A percentile compares a stretch with the other conserved stretches of the same genome.
Evolutionary conservation across 2,888 invertebrate species (phyloP).

Genomic region (Linyphia triangularis): DNA sequence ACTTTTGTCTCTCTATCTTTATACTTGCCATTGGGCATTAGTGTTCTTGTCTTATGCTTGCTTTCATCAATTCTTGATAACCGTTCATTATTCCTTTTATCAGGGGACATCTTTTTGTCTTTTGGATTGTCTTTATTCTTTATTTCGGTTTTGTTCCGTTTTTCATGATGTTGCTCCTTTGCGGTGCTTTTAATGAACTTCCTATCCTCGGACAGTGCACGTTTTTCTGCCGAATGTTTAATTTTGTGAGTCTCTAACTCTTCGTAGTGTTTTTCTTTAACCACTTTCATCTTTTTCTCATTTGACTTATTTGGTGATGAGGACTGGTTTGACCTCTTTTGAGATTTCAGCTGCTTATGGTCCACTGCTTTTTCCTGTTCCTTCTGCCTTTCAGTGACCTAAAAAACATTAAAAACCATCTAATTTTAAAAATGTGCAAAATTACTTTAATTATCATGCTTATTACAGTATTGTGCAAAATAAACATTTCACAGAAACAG

Average conservation of each 20-base stretch:
- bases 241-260: background rate
- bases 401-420: too few relatives aligned
- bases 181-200: background rate
- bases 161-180: background rate
- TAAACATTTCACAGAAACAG: too few relatives aligned
- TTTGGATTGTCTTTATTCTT: background rate
- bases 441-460: too few relatives aligned
- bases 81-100: background rate
- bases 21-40: background rate
- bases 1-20: background rate
- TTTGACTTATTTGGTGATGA: background rate
- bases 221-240: background rate
- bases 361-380: background rate
- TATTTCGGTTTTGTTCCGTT: background rate
- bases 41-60: background rate
- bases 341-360: background rate
- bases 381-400: background rate
- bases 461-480: too few relatives aligned
- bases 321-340: background rate
- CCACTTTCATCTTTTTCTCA: background rate
- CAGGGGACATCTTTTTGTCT: background rate
- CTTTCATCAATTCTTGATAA: background rate
- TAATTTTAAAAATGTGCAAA: too few relatives aligned
- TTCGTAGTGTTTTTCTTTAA: background rate
- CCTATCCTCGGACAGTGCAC: background rate